These are phyloP conservation scores for Carterocephalus palaemon DNA, from an alignment of 2,888 invertebrate genomes.

Conservation along the genomic window DNA sequence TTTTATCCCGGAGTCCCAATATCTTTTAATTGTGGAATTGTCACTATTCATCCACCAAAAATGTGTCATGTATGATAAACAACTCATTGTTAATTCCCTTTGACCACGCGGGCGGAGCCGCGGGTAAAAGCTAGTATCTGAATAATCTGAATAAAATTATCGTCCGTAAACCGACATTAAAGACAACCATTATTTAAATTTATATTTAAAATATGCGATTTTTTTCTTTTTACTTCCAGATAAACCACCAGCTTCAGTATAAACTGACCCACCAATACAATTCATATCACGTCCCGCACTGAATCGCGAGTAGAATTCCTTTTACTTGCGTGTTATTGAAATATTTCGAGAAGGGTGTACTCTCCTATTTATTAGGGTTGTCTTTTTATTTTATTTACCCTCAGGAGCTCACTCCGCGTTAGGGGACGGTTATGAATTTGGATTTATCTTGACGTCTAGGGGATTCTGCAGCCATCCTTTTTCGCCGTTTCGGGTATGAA, in stretches of 20 bases:
- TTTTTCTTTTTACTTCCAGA: no score
- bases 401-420: constrained; percentile 9
- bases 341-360: constrained; percentile 25
- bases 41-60: no score
- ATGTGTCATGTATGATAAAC: no score
- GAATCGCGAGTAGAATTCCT: constrained; percentile 15
- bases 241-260: neutral
- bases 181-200: no score
- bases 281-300: constrained; percentile 15
- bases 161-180: no score
- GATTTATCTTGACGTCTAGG: constrained; percentile 20
- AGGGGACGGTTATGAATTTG: constrained; percentile 23
- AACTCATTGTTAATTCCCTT: no score
- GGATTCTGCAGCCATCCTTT: constrained; percentile 11
- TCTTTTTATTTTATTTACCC: constrained; percentile 24
- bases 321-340: constrained; percentile 29
- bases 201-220: no score
- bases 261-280: constrained; percentile 9
- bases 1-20: no score
- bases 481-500: neutral
- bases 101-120: no score
- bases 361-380: constrained; percentile 23
- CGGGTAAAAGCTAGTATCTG: no score
- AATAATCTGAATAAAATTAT: no score
- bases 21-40: no score